These are phyloP conservation scores for Drosophila hamatofila DNA, from an alignment of 2,888 invertebrate genomes.

Conservation along the genomic window DNA sequence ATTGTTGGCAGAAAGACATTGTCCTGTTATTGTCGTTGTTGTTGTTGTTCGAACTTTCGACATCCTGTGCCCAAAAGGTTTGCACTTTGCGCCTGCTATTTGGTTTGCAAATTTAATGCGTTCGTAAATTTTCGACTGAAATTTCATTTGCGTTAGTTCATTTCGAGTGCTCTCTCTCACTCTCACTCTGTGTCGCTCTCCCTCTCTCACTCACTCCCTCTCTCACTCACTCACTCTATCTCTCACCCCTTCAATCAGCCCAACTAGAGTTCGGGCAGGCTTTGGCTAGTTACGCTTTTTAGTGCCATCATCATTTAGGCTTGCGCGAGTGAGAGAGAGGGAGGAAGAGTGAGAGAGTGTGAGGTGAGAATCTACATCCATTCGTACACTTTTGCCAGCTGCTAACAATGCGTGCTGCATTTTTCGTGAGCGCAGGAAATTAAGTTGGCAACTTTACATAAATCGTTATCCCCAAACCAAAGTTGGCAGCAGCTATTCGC, in stretches of 20 bases:
- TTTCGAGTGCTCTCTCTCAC: constrained; percentile 42
- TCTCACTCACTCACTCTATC: neutral
- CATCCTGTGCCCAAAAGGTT: constrained; percentile 69
- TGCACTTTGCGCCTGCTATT: constrained; percentile 67
- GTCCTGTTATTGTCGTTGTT: constrained; percentile 39
- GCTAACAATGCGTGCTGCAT: constrained; percentile 49
- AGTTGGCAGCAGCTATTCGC: neutral
- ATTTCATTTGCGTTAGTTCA: constrained; percentile 72
- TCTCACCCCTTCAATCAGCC: neutral
- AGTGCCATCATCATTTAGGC: constrained; percentile 57
- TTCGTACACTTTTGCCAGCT: constrained; percentile 15
- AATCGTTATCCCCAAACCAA: constrained; percentile 42
- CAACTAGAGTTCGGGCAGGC: neutral
- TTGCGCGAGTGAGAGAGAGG: neutral
- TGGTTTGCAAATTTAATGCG: constrained; percentile 73
- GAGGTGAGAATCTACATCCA: neutral
- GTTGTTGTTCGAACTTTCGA: constrained; percentile 58
- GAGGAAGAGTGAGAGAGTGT: neutral
- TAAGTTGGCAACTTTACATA: constrained; percentile 66
- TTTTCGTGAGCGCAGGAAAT: constrained; percentile 61
- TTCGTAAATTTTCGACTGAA: constrained; percentile 63
- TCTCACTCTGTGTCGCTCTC: neutral
- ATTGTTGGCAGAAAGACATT: constrained; percentile 37
- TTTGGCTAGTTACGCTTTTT: constrained; percentile 31
- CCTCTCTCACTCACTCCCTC: neutral